A percentile compares a stretch with the other conserved stretches of the same genome.
Conservation (phyloP, 2,797 vertebrate genomes). For the Hydrolagus colliei region DNA sequence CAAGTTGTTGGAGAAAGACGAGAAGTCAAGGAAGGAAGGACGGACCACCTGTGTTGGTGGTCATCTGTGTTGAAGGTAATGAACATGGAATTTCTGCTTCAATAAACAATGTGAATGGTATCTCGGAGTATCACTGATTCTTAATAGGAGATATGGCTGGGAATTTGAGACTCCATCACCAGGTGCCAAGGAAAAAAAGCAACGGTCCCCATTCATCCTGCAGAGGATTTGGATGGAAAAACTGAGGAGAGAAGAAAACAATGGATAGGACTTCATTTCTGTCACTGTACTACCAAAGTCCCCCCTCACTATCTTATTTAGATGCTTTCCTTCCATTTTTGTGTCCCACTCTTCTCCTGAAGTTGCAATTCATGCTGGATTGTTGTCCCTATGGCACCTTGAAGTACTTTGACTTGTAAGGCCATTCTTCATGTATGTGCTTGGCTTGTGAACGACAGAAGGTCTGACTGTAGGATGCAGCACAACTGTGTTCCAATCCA, state of each 20-base stretch:
- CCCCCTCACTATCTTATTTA: no score
- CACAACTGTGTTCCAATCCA: no score
- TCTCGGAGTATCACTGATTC: not conserved
- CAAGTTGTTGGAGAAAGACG: no score
- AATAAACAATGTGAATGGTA: constrained; percentile 27
- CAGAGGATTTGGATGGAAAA: not conserved
- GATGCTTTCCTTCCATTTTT: no score
- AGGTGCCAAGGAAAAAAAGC: constrained; percentile 7
- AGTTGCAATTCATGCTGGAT: no score
- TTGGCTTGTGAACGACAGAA: no score
- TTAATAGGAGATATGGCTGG: constrained; percentile 19
- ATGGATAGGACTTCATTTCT: not conserved
- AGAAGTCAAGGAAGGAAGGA: not conserved
- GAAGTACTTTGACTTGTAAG: no score
- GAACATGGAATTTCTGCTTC: constrained; percentile 3
- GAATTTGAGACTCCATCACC: constrained; percentile 16
- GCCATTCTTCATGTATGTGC: no score
- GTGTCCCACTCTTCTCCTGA: no score
- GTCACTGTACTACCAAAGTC: constrained; percentile 1
- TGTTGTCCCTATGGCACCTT: no score
- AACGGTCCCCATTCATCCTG: constrained; percentile 17
- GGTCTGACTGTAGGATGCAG: no score
- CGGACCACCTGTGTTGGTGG: not conserved
- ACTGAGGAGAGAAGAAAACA: not conserved
- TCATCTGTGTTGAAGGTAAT: constrained; percentile 7